Conservation (phyloP, 2,888 invertebrate genomes). For the Euplexia lucipara region DNA sequence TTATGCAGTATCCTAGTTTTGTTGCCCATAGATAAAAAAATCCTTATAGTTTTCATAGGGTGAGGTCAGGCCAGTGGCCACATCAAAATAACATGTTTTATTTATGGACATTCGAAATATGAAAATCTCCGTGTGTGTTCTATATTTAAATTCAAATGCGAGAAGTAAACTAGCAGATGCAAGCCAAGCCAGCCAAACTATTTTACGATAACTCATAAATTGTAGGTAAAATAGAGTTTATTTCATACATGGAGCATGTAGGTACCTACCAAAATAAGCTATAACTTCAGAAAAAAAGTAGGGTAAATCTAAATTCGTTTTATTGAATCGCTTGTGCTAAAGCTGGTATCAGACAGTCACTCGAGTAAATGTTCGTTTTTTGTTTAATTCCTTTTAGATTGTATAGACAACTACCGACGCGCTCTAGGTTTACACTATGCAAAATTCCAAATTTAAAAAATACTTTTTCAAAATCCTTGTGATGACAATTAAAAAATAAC, state of each 20-base stretch:
- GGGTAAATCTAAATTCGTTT: slow-evolving; percentile 31
- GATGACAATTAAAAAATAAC: too few relatives aligned
- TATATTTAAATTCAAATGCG: slow-evolving; percentile 60
- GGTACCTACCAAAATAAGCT: too few relatives aligned
- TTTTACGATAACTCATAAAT: slow-evolving; percentile 64
- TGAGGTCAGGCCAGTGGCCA: slow-evolving; percentile 1
- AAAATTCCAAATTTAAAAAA: too few relatives aligned
- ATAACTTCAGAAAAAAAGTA: too few relatives aligned
- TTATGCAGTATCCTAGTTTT: not conserved
- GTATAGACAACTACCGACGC: too few relatives aligned
- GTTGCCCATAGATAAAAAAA: not conserved
- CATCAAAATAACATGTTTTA: slow-evolving; percentile 5
- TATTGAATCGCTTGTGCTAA: slow-evolving; percentile 1
- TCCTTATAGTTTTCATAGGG: not conserved
- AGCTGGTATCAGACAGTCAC: too few relatives aligned
- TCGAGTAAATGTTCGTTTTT: too few relatives aligned
- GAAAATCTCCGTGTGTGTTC: slow-evolving; percentile 52
- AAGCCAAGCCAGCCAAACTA: slow-evolving; percentile 63
- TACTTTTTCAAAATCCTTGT: too few relatives aligned
- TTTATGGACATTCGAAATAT: slow-evolving; percentile 39
- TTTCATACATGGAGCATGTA: slow-evolving; percentile 24
- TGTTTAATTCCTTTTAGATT: too few relatives aligned
- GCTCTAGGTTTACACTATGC: too few relatives aligned
- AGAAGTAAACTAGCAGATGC: slow-evolving; percentile 63
- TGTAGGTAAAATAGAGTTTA: slow-evolving; percentile 40